These are phyloP conservation scores for Xyrauchen texanus DNA, from an alignment of 2,113 vertebrate species.

Conservation along the genomic window DNA sequence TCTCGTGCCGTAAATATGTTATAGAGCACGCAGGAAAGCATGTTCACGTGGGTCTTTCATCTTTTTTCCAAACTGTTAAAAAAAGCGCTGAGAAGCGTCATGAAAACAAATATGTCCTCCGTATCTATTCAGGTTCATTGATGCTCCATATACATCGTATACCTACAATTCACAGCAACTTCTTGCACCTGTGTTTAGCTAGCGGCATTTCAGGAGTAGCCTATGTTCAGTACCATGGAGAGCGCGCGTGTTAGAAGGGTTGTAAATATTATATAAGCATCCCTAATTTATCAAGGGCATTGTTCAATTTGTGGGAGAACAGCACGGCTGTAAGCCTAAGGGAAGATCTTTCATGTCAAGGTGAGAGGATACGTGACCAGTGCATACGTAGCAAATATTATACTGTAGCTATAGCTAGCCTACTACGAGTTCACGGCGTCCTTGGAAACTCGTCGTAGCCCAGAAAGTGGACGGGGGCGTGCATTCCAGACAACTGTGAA, in stretches of 20 bases:
- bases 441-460: not conserved
- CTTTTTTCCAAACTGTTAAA: not conserved
- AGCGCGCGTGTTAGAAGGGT: slow-evolving; percentile 37
- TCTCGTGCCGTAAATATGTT: too few species aligned
- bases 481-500: too few species aligned
- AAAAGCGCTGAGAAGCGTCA: not conserved
- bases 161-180: slow-evolving; percentile 10
- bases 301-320: slow-evolving; percentile 20
- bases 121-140: not conserved
- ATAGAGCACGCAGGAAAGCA: not conserved
- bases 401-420: not conserved
- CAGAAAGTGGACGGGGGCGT: too few species aligned
- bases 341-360: slow-evolving; percentile 25
- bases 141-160: not conserved
- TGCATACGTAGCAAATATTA: not conserved
- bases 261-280: slow-evolving; percentile 30
- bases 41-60: not conserved
- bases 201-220: not conserved
- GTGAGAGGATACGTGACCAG: slow-evolving; percentile 9
- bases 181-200: not conserved
- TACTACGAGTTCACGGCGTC: not conserved
- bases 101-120: not conserved
- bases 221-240: slow-evolving; percentile 63
- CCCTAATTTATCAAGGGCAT: slow-evolving; percentile 43
- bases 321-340: not conserved